Percentiles rank a stretch among this genome's conserved stretches.
Evolutionary conservation across 2,888 invertebrate genomes (phyloP).

Genomic region (Hipparchia sbordonii): DNA sequence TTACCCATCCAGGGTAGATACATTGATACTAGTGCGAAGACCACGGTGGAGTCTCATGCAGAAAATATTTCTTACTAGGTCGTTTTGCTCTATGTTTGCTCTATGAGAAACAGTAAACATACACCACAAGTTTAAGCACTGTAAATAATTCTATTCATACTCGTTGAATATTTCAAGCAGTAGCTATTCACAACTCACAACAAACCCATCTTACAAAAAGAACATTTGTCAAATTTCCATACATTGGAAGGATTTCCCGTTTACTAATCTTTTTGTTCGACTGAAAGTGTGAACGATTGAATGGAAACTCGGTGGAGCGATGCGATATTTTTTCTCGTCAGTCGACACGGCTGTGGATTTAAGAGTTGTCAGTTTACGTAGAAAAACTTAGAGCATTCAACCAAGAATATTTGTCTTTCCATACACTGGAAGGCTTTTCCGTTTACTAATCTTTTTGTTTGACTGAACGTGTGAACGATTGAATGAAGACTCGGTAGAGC

Average conservation of each 20-base stretch:
- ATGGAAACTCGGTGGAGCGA: not conserved
- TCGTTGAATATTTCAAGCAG: not conserved
- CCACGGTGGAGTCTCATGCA: no score
- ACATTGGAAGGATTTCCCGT: not conserved
- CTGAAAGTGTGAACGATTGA: constrained; percentile 16
- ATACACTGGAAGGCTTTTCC: constrained; percentile 1
- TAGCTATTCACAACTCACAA: not conserved
- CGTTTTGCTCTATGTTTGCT: not conserved
- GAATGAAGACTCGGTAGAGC: not conserved
- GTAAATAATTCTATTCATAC: not conserved
- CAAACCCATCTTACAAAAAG: not conserved
- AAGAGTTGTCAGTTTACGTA: not conserved
- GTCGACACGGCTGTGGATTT: not conserved
- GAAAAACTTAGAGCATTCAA: no score
- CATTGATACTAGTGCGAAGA: no score
- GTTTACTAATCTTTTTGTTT: constrained; percentile 16
- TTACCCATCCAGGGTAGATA: no score
- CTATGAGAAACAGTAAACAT: not conserved
- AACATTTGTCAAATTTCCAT: constrained; percentile 13
- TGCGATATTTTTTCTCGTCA: not conserved
- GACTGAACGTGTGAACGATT: constrained; percentile 17
- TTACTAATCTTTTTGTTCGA: constrained; percentile 18
- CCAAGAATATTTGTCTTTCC: constrained; percentile 5
- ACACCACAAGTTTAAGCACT: not conserved
- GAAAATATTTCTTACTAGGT: no score